Conservation (phyloP, 37 sponge, comb jelly and placozoan species). For the Trichoplax adhaerens region DNA sequence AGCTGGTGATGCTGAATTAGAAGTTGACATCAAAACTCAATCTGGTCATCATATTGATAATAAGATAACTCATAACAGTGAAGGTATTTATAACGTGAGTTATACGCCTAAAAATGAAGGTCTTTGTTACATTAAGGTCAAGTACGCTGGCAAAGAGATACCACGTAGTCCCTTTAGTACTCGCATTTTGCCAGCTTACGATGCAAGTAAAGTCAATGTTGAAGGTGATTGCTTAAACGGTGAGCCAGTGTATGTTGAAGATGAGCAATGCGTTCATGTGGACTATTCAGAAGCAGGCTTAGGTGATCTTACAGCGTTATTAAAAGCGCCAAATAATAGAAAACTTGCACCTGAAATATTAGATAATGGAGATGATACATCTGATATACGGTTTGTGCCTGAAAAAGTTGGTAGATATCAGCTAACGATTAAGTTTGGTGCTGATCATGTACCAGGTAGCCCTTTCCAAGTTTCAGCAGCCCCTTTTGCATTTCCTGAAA, state of each 20-base stretch:
- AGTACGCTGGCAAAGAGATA: slow-evolving; percentile 34
- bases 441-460: neutral
- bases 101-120: slow-evolving; percentile 38
- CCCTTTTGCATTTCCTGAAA: too few relatives aligned
- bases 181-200: slow-evolving; percentile 11
- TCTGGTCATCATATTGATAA: too few relatives aligned
- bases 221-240: slow-evolving; percentile 14
- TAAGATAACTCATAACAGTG: neutral
- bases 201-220: slow-evolving; percentile 61
- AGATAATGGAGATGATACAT: too few relatives aligned
- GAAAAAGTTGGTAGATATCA: neutral
- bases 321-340: too few relatives aligned
- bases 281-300: too few relatives aligned
- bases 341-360: too few relatives aligned
- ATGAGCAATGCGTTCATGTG: too few relatives aligned
- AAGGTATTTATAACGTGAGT: slow-evolving; percentile 18
- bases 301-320: too few relatives aligned
- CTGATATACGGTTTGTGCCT: neutral
- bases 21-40: neutral
- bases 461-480: neutral
- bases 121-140: slow-evolving; percentile 21
- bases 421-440: neutral
- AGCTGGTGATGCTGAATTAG: slow-evolving; percentile 15
- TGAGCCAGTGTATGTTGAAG: too few relatives aligned
- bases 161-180: slow-evolving; percentile 54